Evolutionary conservation across 2,797 vertebrate species (phyloP).

Genomic region (Periophthalmus magnuspinnatus): DNA sequence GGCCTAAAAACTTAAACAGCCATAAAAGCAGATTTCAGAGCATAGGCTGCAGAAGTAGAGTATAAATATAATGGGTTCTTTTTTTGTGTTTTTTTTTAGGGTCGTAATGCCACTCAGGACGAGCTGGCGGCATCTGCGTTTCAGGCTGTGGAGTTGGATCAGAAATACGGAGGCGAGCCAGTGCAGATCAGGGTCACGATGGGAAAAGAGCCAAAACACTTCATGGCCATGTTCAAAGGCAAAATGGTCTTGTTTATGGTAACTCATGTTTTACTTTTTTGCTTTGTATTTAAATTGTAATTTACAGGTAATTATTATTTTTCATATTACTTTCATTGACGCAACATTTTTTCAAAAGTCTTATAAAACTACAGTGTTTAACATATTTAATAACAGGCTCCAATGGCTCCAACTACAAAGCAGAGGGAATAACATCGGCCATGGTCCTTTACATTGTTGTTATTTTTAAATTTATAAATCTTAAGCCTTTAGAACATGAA

Average conservation of each 20-base stretch:
- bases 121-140: slow-evolving; percentile 85
- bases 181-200: slow-evolving; percentile 87
- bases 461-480: too few relatives aligned
- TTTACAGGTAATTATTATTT: background rate
- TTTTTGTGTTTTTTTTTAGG: slow-evolving; percentile 71
- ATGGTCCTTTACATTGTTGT: too few relatives aligned
- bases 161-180: slow-evolving; percentile 75
- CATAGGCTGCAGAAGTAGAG: too few relatives aligned
- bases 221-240: slow-evolving; percentile 91
- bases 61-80: background rate
- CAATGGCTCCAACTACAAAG: too few relatives aligned
- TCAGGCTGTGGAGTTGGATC: slow-evolving; percentile 82
- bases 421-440: too few relatives aligned
- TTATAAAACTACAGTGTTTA: too few relatives aligned
- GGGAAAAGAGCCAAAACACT: slow-evolving; percentile 89
- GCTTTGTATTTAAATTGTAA: background rate
- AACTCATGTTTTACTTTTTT: slow-evolving; percentile 14
- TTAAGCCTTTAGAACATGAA: too few relatives aligned
- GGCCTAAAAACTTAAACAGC: too few relatives aligned
- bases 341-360: too few relatives aligned
- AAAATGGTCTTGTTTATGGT: slow-evolving; percentile 90
- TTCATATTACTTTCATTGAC: too few relatives aligned
- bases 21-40: too few relatives aligned
- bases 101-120: slow-evolving; percentile 82
- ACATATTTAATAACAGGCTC: too few relatives aligned